Evolutionary conservation across 2,888 invertebrate genomes (phyloP).

Genomic region (Tipula confusa): DNA sequence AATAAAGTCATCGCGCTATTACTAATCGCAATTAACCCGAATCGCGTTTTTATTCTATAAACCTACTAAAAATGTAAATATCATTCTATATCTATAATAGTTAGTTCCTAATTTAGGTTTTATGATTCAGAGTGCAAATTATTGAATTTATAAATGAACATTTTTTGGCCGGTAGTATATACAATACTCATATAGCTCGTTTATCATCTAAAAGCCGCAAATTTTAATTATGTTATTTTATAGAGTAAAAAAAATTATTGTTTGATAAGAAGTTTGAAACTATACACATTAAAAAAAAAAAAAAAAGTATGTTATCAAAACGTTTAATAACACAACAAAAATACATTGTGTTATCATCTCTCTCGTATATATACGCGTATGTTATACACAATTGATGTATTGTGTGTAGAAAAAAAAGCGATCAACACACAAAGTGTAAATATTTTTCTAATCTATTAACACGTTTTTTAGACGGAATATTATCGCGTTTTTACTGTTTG

Average conservation of each 20-base stretch:
- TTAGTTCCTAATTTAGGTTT: not conserved
- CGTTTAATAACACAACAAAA: not conserved
- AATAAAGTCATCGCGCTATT: not conserved
- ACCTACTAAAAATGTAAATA: not conserved
- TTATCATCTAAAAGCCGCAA: not conserved
- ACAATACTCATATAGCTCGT: not conserved
- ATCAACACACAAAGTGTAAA: not conserved
- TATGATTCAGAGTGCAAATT: not conserved
- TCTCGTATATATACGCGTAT: not conserved
- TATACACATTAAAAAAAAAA: not conserved
- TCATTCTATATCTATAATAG: not conserved
- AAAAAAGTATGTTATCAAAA: not conserved
- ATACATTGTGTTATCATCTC: not conserved
- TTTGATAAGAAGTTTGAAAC: not conserved
- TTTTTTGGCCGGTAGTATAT: not conserved
- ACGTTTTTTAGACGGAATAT: not conserved
- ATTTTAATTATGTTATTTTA: not conserved
- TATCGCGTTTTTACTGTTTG: not conserved
- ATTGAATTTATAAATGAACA: not conserved
- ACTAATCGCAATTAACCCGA: not conserved
- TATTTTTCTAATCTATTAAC: slow-evolving; percentile 12
- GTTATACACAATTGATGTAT: not conserved
- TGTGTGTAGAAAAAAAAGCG: not conserved
- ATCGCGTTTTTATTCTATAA: not conserved
- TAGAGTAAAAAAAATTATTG: not conserved